Conservation (phyloP, 2,797 vertebrate species). For the Coluber constrictor region DNA sequence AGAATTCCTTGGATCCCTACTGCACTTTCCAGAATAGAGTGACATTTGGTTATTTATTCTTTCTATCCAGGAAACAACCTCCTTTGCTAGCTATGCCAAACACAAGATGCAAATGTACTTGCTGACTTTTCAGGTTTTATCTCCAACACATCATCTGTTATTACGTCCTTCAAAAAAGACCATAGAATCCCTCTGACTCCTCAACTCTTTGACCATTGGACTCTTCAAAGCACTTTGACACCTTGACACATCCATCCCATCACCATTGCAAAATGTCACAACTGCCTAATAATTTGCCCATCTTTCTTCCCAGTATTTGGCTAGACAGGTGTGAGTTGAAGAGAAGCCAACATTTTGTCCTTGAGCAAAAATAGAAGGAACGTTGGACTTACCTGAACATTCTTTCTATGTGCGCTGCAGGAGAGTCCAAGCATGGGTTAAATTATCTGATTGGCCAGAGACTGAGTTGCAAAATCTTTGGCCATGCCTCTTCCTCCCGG, state of each 20-base stretch:
- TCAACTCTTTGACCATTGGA: neutral
- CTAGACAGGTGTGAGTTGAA: neutral
- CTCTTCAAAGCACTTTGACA: neutral
- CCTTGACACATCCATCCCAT: neutral
- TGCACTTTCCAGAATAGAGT: neutral
- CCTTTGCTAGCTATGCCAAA: neutral
- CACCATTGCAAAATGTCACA: neutral
- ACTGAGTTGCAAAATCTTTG: too few species aligned
- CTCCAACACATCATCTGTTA: neutral
- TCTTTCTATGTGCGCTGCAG: too few species aligned
- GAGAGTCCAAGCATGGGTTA: too few species aligned
- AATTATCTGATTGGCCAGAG: too few species aligned
- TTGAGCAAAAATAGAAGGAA: neutral
- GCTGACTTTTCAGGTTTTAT: neutral
- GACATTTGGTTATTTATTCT: neutral
- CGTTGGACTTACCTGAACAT: too few species aligned
- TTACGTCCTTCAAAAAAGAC: neutral
- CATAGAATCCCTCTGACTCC: neutral
- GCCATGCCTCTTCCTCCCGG: too few species aligned
- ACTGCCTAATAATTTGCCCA: neutral
- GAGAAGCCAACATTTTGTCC: neutral
- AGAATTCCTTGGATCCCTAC: neutral
- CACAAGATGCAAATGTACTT: neutral
- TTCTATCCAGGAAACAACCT: neutral
- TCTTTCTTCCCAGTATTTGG: neutral